Evolutionary conservation across 1,140 invertebrate genomes (phyloP), one percentile per base, ranked within the genome.

Genomic region (Drosophila serrata): DNA sequence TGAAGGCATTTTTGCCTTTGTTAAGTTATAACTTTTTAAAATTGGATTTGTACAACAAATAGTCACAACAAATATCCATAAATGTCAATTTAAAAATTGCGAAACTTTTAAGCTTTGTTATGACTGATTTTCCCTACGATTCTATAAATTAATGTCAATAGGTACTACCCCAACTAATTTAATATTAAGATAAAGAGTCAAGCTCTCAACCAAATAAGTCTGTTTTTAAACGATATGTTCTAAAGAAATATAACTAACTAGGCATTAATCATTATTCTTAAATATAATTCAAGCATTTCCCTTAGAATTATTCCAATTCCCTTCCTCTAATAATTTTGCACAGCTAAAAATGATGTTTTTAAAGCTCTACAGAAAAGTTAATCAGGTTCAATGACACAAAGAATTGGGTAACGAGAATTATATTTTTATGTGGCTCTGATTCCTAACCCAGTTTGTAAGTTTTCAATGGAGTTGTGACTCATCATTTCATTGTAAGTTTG

Each of bases 381-480:
- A 42, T 19, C 49, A 48, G 33, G 51, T 70, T 70, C 51, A 45
- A 37, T 35, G 49, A 58, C 65, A 70, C 51, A 37, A 1, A n/a
- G 15, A 72, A 70, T 70, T 68, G 7, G 65, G n/a, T 35, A 67
- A 42, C 37, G 13, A 49, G 19, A 24, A 33, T 19, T 40, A 12
- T 33, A 17, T 33, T 15, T 24, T 37, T 58, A 48, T 57, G 42
- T 29, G 13, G 33, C 33, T 17, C 15, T 27, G 19, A 39, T 57
- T 31, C 12, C 12, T 35, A 72, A 72, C 68, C 68, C 29, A 70
- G 13, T 70, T 58, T 46, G 11, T 46, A 22, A 3, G 67, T 33
- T 9, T 39, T 57, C 7, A 57, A 48, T 48, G 29, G 11, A 27
- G 11, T 11, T 7, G 13, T 70, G 42, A 70, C 15, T 29, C 19